phyloP scores from a whole-genome alignment of 2,888 invertebrate genomes.

The Cantharis rustica region DNA sequence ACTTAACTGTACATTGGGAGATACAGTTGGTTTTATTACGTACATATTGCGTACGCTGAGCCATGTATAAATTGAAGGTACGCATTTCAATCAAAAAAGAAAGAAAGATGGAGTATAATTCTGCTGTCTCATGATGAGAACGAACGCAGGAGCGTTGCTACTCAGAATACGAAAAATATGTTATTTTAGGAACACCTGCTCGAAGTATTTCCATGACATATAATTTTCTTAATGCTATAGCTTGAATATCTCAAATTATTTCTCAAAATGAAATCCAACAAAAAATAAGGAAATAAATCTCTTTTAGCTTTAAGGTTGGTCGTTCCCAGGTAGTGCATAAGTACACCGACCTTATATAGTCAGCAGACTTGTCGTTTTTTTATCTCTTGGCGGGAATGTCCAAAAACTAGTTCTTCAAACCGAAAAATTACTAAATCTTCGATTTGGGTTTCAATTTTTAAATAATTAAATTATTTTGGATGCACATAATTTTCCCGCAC shows the following conservation, averaged over 20 bases:
- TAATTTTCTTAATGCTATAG: not conserved
- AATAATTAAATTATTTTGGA: not conserved
- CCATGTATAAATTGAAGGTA: too few relatives aligned
- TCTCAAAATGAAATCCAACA: not conserved
- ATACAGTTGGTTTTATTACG: not conserved
- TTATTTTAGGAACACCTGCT: not conserved
- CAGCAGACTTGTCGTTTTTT: not conserved
- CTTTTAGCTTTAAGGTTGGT: not conserved
- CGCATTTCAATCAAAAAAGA: not conserved
- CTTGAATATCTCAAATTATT: not conserved
- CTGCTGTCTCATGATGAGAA: not conserved
- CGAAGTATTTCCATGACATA: not conserved
- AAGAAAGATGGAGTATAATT: not conserved
- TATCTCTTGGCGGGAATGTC: not conserved
- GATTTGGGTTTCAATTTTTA: not conserved
- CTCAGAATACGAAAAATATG: not conserved
- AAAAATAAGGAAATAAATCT: not conserved
- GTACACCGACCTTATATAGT: not conserved
- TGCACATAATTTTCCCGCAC: slow-evolving; percentile 5
- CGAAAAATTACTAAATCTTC: not conserved
- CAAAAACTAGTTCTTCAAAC: not conserved
- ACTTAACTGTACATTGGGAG: not conserved
- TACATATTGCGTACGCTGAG: too few relatives aligned
- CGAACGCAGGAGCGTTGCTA: not conserved
- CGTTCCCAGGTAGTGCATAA: not conserved